Evolutionary conservation across 2,113 vertebrate species (phyloP), one percentile per base, ranked within the genome.

Genomic region (Theristicus caerulescens): DNA sequence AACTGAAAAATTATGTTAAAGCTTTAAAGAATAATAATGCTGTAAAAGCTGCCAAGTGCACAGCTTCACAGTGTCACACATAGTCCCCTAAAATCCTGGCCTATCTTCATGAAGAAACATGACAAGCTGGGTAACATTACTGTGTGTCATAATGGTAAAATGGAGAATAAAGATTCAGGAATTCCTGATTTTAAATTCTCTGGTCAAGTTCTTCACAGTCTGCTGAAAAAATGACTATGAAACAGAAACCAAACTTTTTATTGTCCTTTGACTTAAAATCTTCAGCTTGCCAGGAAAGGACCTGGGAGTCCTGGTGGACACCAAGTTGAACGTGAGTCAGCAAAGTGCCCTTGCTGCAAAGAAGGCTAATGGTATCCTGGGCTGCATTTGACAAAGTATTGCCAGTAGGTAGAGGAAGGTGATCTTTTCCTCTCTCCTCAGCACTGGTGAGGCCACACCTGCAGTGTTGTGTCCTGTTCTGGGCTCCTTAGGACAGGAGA

Each of bases 11-110:
- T 16, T 21, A 12, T 38, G 5, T 74, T 66, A 34, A 71, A 76
- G 7, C 16, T 67, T 70, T 70, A 62, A 54, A 61, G 18, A 91
- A 47, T 34, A 88, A 42, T 40, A 3, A 1, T 36, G 8, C 22
- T 0, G 0, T 54, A 65, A 76, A 80, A 82, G 21, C 31, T 76
- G 12, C 18, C 3, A 20, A 65, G 6, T 20, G 8, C 34, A 42
- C 11, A 64, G 8, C 16, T 62, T 76, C 62, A 55, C 13, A 13
- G 14, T 20, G 7, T 61, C 38, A 57, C 17, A 47, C 10, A 18
- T 5, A 57, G 18, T 66, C 29, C 24, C 26, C 22, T 67, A 36
- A 86, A 84, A 32, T 44, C 19, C 29, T 93, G 31, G 9, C 13
- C 40, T 55, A 25, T n/a, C 16, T 67, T 16, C 24, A 22, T 29